Evolutionary conservation across 2,888 invertebrate species (phyloP).

Genomic region (Drosophila macrothrix): DNA sequence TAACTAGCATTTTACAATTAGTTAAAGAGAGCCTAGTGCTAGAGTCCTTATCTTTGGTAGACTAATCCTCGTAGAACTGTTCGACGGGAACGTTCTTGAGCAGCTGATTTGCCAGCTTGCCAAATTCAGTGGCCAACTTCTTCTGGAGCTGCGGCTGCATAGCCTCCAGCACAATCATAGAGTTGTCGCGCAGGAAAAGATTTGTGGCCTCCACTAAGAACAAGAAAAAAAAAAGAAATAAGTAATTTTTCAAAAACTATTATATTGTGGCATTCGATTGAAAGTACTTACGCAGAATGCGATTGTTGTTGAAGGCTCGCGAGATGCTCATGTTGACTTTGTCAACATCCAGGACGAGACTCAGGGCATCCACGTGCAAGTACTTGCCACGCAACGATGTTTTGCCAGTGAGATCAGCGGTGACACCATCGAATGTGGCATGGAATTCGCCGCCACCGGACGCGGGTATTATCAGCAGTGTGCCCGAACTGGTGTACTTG

Average conservation of each 20-base stretch:
- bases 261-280: background rate
- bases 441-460: constrained; percentile 90
- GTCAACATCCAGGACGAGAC: constrained; percentile 87
- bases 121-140: constrained; percentile 88
- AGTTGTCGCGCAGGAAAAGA: constrained; percentile 89
- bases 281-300: constrained; percentile 88
- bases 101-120: constrained; percentile 88
- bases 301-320: constrained; percentile 89
- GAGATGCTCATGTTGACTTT: constrained; percentile 88
- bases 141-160: constrained; percentile 89
- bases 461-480: constrained; percentile 89
- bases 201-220: constrained; percentile 89
- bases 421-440: constrained; percentile 88
- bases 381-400: constrained; percentile 86
- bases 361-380: constrained; percentile 88
- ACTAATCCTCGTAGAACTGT: constrained; percentile 85
- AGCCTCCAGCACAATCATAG: constrained; percentile 88
- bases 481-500: constrained; percentile 89
- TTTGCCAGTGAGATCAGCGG: constrained; percentile 87
- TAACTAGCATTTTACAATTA: constrained; percentile 62
- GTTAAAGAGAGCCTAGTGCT: constrained; percentile 53
- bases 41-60: constrained; percentile 19
- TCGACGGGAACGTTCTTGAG: constrained; percentile 88
- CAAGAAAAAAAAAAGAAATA: constrained; percentile 9
- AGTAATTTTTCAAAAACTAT: background rate